These are phyloP conservation scores for Xiphias gladius DNA, from an alignment of 2,113 vertebrate species.

Conservation along the genomic window DNA sequence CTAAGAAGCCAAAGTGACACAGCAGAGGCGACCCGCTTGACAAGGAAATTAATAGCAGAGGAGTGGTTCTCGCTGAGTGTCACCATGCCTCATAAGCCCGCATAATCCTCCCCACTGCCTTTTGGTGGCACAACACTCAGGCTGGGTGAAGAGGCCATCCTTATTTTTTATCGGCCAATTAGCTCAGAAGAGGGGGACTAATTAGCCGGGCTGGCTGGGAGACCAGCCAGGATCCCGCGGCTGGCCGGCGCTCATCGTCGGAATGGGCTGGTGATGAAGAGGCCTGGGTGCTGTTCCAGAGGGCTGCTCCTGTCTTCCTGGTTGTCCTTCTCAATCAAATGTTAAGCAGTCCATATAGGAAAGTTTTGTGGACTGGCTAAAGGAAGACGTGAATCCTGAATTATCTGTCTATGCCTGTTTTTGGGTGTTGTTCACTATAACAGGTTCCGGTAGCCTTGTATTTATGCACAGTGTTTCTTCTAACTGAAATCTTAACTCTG, in stretches of 20 bases:
- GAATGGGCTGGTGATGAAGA: constrained; percentile 62
- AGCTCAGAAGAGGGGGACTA: constrained; percentile 78
- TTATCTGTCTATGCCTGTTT: constrained; percentile 1
- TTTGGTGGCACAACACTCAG: constrained; percentile 75
- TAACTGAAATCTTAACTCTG: not conserved
- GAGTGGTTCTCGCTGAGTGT: constrained; percentile 67
- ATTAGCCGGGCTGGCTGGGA: constrained; percentile 81
- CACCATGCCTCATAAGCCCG: constrained; percentile 75
- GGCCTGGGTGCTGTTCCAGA: constrained; percentile 60
- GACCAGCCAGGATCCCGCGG: constrained; percentile 73
- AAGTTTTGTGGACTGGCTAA: constrained; percentile 12
- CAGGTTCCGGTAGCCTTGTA: not conserved
- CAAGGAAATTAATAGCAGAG: constrained; percentile 67
- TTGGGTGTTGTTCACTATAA: not conserved
- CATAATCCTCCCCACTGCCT: constrained; percentile 74
- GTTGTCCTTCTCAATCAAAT: constrained; percentile 17
- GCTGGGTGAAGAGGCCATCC: constrained; percentile 80
- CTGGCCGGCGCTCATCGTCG: constrained; percentile 61
- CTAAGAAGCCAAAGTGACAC: constrained; percentile 51
- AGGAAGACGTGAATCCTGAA: constrained; percentile 13
- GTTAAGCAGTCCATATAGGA: not conserved
- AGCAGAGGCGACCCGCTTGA: constrained; percentile 46
- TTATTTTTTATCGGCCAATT: constrained; percentile 84
- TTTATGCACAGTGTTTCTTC: not conserved
- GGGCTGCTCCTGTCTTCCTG: constrained; percentile 36